Evolutionary conservation across 2,888 invertebrate species (phyloP).

Genomic region (Napeogenes sylphis): DNA sequence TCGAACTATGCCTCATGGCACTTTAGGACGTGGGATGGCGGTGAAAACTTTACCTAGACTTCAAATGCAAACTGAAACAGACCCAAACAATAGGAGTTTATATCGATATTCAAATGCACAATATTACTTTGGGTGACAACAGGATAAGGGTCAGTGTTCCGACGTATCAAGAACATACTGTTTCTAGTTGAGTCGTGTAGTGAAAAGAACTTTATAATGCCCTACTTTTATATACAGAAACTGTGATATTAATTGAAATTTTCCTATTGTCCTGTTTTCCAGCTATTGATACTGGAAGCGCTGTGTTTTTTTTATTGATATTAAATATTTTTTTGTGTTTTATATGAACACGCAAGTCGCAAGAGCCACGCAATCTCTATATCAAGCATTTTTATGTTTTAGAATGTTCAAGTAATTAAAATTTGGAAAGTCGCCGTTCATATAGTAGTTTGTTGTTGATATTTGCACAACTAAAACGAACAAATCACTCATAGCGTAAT

Average conservation of each 20-base stretch:
- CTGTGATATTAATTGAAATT: slow-evolving; percentile 77
- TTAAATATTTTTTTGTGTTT: not conserved
- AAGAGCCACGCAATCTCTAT: too few relatives aligned
- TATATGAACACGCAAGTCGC: too few relatives aligned
- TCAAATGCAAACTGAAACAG: slow-evolving; percentile 71
- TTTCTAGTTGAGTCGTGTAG: slow-evolving; percentile 73
- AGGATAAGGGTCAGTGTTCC: slow-evolving; percentile 74
- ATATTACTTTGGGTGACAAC: slow-evolving; percentile 88
- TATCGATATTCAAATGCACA: slow-evolving; percentile 81
- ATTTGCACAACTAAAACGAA: too few relatives aligned
- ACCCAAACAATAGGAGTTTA: slow-evolving; percentile 79
- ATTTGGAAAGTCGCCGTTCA: too few relatives aligned
- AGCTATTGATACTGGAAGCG: slow-evolving; percentile 52
- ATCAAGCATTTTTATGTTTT: too few relatives aligned
- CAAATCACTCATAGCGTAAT: not conserved
- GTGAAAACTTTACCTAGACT: slow-evolving; percentile 69
- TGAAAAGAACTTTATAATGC: slow-evolving; percentile 65
- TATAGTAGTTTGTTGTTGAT: too few relatives aligned
- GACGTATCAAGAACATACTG: slow-evolving; percentile 78
- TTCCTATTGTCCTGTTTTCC: slow-evolving; percentile 62
- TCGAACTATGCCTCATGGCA: slow-evolving; percentile 70
- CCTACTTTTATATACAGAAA: slow-evolving; percentile 74
- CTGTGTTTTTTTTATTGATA: slow-evolving; percentile 32
- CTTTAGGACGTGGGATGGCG: slow-evolving; percentile 66
- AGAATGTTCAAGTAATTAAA: too few relatives aligned